Conservation (phyloP, 2,113 vertebrate genomes). For the Crotalus tigris region DNA sequence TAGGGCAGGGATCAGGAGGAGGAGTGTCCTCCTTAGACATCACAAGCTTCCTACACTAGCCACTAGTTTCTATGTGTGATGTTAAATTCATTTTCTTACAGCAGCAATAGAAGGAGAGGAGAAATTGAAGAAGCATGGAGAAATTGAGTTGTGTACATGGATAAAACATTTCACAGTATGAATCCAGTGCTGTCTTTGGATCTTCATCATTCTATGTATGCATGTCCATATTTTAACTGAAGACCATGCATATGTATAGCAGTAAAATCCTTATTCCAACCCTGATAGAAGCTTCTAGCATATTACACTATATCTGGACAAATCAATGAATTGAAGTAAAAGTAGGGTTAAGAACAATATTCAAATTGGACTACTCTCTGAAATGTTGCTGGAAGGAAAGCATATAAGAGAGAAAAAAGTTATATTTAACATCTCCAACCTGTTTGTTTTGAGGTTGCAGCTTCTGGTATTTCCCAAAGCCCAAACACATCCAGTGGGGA, state of each 20-base stretch:
- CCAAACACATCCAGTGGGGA: background rate
- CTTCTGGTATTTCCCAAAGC: background rate
- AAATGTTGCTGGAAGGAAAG: background rate
- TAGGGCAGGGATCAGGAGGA: constrained; percentile 62
- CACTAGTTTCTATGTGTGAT: constrained; percentile 67
- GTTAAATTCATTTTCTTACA: constrained; percentile 47
- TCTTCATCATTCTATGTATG: constrained; percentile 23
- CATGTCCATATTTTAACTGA: constrained; percentile 39
- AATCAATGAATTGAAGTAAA: constrained; percentile 1
- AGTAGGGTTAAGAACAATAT: background rate
- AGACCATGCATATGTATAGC: background rate
- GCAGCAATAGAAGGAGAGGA: constrained; percentile 32
- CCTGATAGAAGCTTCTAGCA: background rate
- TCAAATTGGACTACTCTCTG: background rate
- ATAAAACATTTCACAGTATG: constrained; percentile 17
- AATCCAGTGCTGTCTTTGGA: background rate
- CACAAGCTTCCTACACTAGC: constrained; percentile 51
- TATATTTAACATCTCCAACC: background rate
- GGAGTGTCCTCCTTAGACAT: constrained; percentile 36
- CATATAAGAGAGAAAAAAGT: background rate
- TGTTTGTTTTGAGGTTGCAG: background rate
- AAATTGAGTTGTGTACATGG: background rate
- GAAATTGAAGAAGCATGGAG: constrained; percentile 36
- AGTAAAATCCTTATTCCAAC: constrained; percentile 30
- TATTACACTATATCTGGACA: background rate